Base-by-base conservation (phyloP, 2,797 vertebrate genomes). In the Tauraco hartlaubi region DNA sequence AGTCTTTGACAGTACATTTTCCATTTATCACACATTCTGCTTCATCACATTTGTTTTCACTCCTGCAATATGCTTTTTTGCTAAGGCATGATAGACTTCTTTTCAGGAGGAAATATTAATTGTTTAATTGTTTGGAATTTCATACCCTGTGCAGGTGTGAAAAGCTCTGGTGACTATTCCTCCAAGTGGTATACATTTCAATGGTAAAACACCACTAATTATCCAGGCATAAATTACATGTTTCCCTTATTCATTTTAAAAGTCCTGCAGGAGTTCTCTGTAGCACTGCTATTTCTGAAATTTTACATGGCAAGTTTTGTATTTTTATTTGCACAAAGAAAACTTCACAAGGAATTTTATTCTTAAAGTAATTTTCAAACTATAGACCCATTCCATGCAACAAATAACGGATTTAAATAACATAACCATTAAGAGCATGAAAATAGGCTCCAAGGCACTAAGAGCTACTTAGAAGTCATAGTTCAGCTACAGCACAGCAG, bases 51-150 rank as follows among this genome's bases (percentile, higher is more conserved):
- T 93, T 90, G 14, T 41, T 72, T 52, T 44, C 31, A 33, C 9
- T 79, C 26, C 68, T 58, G 20, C 17, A 74, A 11, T 29, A 39
- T 1, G 3, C 21, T 74, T 92, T 92, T 93, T 89, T 83, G 23
- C 66, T 61, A 55, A 66, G 43, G n/a, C 28, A 81, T 52, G 75
- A 28, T 10, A 54, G 35, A 52, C 13, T 58, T 59, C 21, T 71
- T 94, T 85, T 88, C 73, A 63, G 43, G 35, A 91, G 19, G 9
- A 85, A 79, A 77, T 81, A 91, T 43, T 59, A 71, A 76, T 86
- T 71, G 85, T 44, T 91, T 69, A 93, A 88, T 93, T 97, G 85
- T 73, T 96, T 96, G 87, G 87, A 95, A 97, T 95, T 93, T 91
- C 90, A 96, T 95, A 83, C 46, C 31, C 87, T 6, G 2, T 86